Base-by-base conservation (phyloP, 2,888 invertebrate genomes). In the Heliconius sara region DNA sequence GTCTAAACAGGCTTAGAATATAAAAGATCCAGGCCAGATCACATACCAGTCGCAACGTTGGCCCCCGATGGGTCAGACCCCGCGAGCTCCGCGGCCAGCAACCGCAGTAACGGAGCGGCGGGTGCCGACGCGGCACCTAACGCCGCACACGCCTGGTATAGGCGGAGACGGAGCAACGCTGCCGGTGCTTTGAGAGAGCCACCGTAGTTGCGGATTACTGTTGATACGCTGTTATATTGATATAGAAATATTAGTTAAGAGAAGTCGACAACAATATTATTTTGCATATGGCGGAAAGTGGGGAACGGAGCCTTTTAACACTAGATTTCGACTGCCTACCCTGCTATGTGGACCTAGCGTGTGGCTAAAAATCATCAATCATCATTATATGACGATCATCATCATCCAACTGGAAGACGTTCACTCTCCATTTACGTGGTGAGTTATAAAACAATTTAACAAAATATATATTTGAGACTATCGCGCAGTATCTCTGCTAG, bases 71-170 rank as follows among this genome's bases (percentile, higher is more conserved):
- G 99, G 90, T 99, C 99, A 0, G 99, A 94, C 0, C 99, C 99
- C 0, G 99, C 99, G 86, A 99, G 97, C 91, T 99, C 99, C 0
- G 99, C 98, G 10, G 98, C 99, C 73, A 99, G 95, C 76, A 99
- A 95, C 87, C 98, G 97, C 30, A 99, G 98, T 87, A 98, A 88
- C 70, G 93, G 91, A 16, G 92, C 89, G 12, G 89, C 87, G 71
- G 86, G 86, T 16, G 89, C 85, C 68, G 86, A 85, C 39, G 85
- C 84, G 1, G 86, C 83, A 13, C 85, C 90, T 16, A 94, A 85
- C 75, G 93, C 94, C 9, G 84, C 87, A 84, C 93, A 91, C 1
- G 99, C 98, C 92, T 98, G 98, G 92, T 99, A 99, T 79, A 99
- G 95, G 66, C 99, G 96, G 84, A 99, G 96, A 70, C 99, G 96